Evolutionary conservation across 2,797 vertebrate genomes (phyloP).

Genomic region (Cetoscarus ocellatus): DNA sequence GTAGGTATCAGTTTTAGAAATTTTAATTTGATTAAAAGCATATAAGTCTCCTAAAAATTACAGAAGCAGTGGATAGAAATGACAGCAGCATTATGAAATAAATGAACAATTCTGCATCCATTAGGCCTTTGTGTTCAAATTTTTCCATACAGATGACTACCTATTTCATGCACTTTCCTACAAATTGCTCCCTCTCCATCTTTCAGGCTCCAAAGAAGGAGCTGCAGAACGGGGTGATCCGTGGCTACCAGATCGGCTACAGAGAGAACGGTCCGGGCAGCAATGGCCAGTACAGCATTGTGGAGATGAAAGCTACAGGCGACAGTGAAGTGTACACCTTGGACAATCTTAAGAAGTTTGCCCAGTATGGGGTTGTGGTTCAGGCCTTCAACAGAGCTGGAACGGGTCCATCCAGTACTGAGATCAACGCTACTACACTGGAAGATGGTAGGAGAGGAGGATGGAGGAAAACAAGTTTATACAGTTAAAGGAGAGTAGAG

Average conservation of each 20-base stretch:
- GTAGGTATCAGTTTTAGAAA: not conserved
- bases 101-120: too few relatives aligned
- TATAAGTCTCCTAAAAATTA: not conserved
- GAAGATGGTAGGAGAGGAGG: constrained; percentile 89
- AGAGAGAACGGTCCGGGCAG: constrained; percentile 97
- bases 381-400: constrained; percentile 98
- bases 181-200: not conserved
- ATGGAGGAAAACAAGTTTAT: not conserved
- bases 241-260: constrained; percentile 98
- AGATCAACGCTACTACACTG: constrained; percentile 97
- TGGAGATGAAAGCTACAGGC: constrained; percentile 98
- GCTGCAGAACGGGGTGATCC: constrained; percentile 96
- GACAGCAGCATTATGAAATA: too few relatives aligned
- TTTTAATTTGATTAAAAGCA: not conserved
- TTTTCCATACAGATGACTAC: not conserved
- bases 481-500: not conserved
- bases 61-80: not conserved
- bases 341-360: constrained; percentile 98
- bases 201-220: constrained; percentile 95
- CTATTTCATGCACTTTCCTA: not conserved
- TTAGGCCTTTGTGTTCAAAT: too few relatives aligned
- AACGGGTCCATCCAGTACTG: constrained; percentile 96
- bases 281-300: constrained; percentile 98
- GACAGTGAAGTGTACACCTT: constrained; percentile 97
- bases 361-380: constrained; percentile 97